Conservation (phyloP, 2,888 invertebrate species). For the Acleris literana region DNA sequence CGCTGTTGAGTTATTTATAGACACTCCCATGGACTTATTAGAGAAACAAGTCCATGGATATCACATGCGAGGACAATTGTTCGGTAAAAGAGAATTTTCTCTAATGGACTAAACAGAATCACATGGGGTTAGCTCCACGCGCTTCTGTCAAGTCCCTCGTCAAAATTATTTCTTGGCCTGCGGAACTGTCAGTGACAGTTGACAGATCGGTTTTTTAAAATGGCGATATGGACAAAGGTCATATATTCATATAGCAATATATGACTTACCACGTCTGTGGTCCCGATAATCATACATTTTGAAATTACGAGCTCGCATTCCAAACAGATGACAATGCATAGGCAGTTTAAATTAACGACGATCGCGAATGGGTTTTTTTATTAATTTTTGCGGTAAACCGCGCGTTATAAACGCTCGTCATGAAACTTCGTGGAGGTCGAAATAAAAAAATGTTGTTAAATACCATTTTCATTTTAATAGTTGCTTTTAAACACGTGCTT, state of each 20-base stretch:
- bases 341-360: conserved; percentile 66
- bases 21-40: no score
- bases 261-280: conserved; percentile 10
- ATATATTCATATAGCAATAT: background rate
- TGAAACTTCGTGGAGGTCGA: conserved; percentile 38
- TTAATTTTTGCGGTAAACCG: conserved; percentile 74
- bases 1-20: no score
- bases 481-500: conserved; percentile 6
- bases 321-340: conserved; percentile 62
- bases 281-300: conserved; percentile 42
- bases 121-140: no score
- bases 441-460: conserved; percentile 30
- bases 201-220: background rate
- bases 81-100: no score
- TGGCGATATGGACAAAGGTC: background rate
- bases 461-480: conserved; percentile 32
- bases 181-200: no score
- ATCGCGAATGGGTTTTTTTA: conserved; percentile 60
- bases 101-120: no score
- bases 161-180: no score
- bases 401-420: conserved; percentile 42
- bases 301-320: conserved; percentile 50
- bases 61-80: no score
- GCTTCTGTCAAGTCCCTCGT: no score
- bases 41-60: no score